phyloP scores from a whole-genome alignment of 1,140 invertebrate species.

The Littorina saxatilis region DNA sequence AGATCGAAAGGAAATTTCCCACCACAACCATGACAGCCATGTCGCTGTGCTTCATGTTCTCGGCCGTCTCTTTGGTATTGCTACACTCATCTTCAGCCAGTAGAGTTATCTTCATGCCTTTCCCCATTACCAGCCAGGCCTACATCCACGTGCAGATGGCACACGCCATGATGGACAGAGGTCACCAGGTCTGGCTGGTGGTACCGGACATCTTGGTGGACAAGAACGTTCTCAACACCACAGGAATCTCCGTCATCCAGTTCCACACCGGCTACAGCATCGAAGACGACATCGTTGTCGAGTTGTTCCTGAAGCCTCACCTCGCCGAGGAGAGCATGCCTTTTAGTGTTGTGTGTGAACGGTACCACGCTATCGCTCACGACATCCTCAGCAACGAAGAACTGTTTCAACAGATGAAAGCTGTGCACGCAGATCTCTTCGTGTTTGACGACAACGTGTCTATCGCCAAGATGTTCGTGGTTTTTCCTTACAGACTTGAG shows the following conservation, averaged over 20 bases:
- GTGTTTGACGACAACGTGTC: constrained; percentile 27
- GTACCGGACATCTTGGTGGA: neutral
- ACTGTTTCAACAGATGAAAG: constrained; percentile 27
- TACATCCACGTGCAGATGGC: constrained; percentile 28
- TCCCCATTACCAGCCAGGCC: no score
- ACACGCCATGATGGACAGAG: neutral
- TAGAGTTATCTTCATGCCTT: no score
- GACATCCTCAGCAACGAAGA: constrained; percentile 27
- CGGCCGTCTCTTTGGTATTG: no score
- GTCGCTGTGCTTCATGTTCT: no score
- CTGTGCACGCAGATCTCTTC: constrained; percentile 31
- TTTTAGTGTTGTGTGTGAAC: neutral
- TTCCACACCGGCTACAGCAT: neutral
- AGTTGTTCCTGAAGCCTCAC: neutral
- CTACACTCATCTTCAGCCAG: no score
- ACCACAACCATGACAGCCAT: no score
- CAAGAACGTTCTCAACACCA: neutral
- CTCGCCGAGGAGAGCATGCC: neutral
- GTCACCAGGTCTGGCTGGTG: no score
- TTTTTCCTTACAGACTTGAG: no score
- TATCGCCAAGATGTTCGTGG: constrained; percentile 14
- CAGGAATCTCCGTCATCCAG: neutral
- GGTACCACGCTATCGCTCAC: neutral
- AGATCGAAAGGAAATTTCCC: no score
- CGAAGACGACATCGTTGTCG: neutral